Conservation (phyloP, 2,113 vertebrate species). For the Perognathus longimembris region DNA sequence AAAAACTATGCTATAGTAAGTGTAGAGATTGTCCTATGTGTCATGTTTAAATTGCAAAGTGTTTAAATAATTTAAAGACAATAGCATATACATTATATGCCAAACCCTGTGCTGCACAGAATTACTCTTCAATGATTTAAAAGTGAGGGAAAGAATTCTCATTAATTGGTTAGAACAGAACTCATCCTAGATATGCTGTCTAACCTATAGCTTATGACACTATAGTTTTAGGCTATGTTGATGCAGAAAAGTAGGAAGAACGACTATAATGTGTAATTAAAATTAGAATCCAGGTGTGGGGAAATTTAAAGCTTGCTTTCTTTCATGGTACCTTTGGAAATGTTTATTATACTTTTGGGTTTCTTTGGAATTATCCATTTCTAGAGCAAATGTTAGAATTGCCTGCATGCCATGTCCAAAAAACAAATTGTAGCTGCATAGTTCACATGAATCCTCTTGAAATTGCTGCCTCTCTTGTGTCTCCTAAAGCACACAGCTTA, state of each 20-base stretch:
- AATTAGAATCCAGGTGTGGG: not conserved
- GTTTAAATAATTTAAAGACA: not conserved
- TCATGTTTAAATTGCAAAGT: not conserved
- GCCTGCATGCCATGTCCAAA: not conserved
- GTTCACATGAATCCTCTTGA: not conserved
- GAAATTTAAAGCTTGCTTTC: not conserved
- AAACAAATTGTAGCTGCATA: not conserved
- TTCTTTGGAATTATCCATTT: not conserved
- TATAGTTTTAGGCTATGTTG: not conserved
- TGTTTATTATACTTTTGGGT: not conserved
- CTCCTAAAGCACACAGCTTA: not conserved
- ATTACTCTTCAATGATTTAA: not conserved
- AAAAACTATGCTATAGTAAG: not conserved
- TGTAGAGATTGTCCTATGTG: not conserved
- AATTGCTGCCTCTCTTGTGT: not conserved
- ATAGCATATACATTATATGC: not conserved
- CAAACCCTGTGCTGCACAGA: not conserved
- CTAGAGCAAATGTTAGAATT: slow-evolving; percentile 19
- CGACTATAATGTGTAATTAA: not conserved
- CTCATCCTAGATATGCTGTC: not conserved
- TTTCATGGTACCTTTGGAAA: not conserved
- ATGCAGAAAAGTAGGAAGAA: not conserved
- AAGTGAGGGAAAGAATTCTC: not conserved
- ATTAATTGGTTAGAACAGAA: not conserved
- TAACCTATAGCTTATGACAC: not conserved